A percentile compares a stretch with the other conserved stretches of the same genome.
These are phyloP conservation scores for Penelope pileata DNA, from an alignment of 2,113 vertebrate species.

Conservation along the genomic window DNA sequence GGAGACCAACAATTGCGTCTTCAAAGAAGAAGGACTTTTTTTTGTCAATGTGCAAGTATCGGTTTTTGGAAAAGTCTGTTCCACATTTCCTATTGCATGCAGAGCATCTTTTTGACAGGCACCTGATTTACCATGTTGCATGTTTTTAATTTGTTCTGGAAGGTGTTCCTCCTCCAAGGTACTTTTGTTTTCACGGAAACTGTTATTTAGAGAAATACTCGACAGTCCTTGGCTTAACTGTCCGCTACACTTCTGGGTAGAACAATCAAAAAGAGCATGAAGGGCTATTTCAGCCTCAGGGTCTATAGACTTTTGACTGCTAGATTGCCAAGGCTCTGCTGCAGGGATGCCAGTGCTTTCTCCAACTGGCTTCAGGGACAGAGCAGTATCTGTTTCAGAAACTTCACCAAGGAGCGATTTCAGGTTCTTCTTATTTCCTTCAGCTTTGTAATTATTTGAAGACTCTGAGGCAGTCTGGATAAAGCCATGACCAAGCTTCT, in stretches of 20 bases:
- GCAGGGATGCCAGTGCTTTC: slow-evolving; percentile 37
- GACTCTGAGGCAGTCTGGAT: slow-evolving; percentile 32
- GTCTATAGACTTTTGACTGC: slow-evolving; percentile 69
- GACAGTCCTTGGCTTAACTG: slow-evolving; percentile 80
- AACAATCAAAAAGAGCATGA: slow-evolving; percentile 89
- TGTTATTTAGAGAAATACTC: slow-evolving; percentile 34
- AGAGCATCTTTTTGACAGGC: not conserved
- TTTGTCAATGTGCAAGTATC: not conserved
- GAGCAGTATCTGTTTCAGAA: slow-evolving; percentile 17
- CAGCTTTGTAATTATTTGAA: slow-evolving; percentile 17
- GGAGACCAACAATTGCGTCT: not conserved
- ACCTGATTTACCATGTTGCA: not conserved
- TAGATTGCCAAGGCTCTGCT: not conserved
- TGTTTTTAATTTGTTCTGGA: not conserved
- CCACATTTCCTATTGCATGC: fast-evolving
- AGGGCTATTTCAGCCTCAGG: slow-evolving; percentile 83
- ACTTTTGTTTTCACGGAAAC: slow-evolving; percentile 33
- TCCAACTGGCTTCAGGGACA: slow-evolving; percentile 36
- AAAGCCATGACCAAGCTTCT: slow-evolving; percentile 45
- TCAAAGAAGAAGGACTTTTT: not conserved
- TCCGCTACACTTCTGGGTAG: slow-evolving; percentile 85
- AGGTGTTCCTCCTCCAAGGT: slow-evolving; percentile 14
- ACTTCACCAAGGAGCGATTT: not conserved
- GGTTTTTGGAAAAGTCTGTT: not conserved
- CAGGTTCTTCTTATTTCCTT: not conserved